phyloP scores from a whole-genome alignment of 2,113 vertebrate species.

The Dicentrarchus labrax region DNA sequence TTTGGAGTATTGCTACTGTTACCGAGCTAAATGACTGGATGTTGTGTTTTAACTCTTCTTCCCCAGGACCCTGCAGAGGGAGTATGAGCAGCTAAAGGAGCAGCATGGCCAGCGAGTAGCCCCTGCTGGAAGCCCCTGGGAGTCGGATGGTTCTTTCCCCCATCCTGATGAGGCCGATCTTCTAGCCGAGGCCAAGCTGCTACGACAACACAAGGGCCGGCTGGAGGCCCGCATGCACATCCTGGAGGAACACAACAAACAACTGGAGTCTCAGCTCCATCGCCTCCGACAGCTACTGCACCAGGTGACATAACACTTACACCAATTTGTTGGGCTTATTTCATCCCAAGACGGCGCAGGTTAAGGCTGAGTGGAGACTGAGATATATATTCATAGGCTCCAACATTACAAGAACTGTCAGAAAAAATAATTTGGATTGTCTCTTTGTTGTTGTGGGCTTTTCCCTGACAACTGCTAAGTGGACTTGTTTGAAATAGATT shows the following conservation, averaged over 20 bases:
- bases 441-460: not conserved
- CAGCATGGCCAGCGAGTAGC: constrained; percentile 88
- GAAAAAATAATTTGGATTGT: not conserved
- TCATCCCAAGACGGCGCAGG: not conserved
- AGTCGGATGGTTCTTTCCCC: constrained; percentile 72
- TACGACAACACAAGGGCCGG: constrained; percentile 96
- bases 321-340: not conserved
- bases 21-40: not conserved
- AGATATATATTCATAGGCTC: constrained; percentile 12
- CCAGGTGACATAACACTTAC: constrained; percentile 85
- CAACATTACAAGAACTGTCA: not conserved
- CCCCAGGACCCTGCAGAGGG: constrained; percentile 89
- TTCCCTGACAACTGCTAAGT: constrained; percentile 9
- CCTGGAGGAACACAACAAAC: constrained; percentile 97
- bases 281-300: constrained; percentile 95
- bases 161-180: constrained; percentile 82
- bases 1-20: not conserved
- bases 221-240: constrained; percentile 98
- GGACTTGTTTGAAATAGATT: constrained; percentile 15
- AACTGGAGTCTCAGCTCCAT: constrained; percentile 96
- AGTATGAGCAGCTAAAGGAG: constrained; percentile 94
- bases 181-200: constrained; percentile 92
- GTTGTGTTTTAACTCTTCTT: not conserved
- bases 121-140: constrained; percentile 81
- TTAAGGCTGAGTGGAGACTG: not conserved